Conservation (phyloP, 2,888 invertebrate genomes). For the Latheticus oryzae region DNA sequence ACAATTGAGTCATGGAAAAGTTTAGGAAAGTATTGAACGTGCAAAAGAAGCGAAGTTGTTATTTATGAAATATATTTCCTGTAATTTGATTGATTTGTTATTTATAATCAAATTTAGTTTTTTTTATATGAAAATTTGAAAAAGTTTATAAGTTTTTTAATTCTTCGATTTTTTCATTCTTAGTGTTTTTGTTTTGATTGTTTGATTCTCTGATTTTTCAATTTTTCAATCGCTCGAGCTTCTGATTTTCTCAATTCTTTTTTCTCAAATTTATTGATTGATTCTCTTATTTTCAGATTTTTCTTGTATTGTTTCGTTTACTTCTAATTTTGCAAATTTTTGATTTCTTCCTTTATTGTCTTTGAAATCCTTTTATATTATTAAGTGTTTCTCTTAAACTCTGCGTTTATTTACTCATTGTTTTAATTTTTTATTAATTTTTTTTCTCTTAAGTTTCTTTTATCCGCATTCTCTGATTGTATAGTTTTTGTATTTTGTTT, state of each 20-base stretch:
- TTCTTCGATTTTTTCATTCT: not conserved
- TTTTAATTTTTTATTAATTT: not conserved
- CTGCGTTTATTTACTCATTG: too few relatives aligned
- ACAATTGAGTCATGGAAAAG: too few relatives aligned
- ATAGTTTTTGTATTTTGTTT: too few relatives aligned
- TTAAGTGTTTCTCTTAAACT: not conserved
- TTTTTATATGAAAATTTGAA: too few relatives aligned
- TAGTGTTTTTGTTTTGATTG: not conserved
- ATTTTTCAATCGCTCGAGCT: too few relatives aligned
- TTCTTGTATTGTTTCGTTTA: not conserved
- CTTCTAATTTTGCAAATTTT: not conserved
- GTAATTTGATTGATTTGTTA: too few relatives aligned
- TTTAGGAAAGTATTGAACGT: too few relatives aligned
- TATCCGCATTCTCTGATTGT: too few relatives aligned
- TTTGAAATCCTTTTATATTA: not conserved
- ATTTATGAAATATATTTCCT: too few relatives aligned
- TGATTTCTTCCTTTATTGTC: not conserved
- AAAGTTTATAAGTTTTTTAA: too few relatives aligned
- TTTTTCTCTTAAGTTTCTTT: not conserved
- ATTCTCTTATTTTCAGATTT: not conserved
- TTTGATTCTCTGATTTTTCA: not conserved
- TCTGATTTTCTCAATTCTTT: not conserved
- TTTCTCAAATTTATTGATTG: not conserved
- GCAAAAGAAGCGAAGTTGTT: too few relatives aligned
- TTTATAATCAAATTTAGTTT: too few relatives aligned